phyloP scores from a whole-genome alignment of 92 coral and sea anemone species.

The Siderastrea siderea region DNA sequence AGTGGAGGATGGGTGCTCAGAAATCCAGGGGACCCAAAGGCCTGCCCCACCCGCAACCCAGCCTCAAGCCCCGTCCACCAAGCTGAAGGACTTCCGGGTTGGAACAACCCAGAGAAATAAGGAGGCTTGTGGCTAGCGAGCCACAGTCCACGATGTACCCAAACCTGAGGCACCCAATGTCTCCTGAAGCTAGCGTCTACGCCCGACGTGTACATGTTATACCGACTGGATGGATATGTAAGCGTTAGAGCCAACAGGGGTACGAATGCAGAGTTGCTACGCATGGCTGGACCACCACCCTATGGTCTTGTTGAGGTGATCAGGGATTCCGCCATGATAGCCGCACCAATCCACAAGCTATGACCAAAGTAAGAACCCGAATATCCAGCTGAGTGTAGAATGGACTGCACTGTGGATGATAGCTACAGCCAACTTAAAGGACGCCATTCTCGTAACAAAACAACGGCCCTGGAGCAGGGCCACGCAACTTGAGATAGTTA shows the following conservation, averaged over 20 bases:
- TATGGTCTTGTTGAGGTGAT: constrained; percentile 28
- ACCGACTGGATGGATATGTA: neutral
- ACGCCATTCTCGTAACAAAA: constrained; percentile 44
- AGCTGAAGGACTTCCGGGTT: neutral
- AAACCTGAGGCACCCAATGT: neutral
- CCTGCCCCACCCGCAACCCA: neutral
- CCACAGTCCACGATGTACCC: neutral
- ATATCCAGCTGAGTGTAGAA: constrained; percentile 34
- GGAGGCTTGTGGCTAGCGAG: neutral
- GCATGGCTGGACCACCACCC: constrained; percentile 46
- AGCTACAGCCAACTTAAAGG: constrained; percentile 47
- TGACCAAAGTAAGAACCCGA: constrained; percentile 64
- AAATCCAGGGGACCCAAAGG: neutral
- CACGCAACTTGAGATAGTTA: constrained; percentile 4
- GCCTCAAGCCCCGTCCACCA: neutral
- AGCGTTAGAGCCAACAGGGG: neutral
- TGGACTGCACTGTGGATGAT: constrained; percentile 33
- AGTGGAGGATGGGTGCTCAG: neutral
- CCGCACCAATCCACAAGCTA: constrained; percentile 72
- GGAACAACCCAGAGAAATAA: neutral
- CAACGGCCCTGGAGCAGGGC: constrained; percentile 37
- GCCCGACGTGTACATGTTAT: neutral
- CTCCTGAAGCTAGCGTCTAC: neutral
- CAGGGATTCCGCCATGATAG: constrained; percentile 61
- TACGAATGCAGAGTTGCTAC: neutral